Conservation (phyloP, 2,888 invertebrate genomes). For the Belgica antarctica region DNA sequence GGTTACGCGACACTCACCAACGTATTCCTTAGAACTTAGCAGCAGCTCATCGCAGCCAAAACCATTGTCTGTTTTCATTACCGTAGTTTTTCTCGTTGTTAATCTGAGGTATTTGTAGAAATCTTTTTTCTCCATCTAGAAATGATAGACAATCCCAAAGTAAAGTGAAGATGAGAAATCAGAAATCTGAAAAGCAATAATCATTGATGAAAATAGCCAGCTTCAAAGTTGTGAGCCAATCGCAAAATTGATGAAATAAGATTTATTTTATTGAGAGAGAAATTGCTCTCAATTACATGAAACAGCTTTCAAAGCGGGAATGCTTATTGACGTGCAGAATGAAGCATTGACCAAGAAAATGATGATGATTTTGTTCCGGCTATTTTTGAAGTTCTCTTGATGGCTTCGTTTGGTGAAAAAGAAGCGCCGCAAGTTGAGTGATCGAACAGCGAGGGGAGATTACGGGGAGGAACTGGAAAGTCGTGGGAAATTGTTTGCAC, state of each 20-base stretch:
- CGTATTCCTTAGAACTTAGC: slow-evolving; percentile 36
- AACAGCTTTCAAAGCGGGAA: too few species aligned
- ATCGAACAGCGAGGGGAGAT: too few species aligned
- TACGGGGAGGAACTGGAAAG: too few species aligned
- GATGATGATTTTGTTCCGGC: too few species aligned
- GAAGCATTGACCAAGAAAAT: too few species aligned
- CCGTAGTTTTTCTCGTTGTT: slow-evolving; percentile 4
- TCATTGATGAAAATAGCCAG: background rate
- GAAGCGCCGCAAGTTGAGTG: too few species aligned
- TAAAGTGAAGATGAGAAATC: slow-evolving; percentile 3
- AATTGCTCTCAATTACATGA: slow-evolving; percentile 1
- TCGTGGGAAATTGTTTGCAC: too few species aligned
- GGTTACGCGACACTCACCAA: slow-evolving; percentile 33
- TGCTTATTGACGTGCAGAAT: too few species aligned
- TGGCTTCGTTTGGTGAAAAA: too few species aligned
- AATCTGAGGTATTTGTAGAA: slow-evolving; percentile 11
- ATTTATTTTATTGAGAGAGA: slow-evolving; percentile 1
- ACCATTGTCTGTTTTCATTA: background rate
- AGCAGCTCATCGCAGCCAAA: slow-evolving; percentile 21
- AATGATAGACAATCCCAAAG: slow-evolving; percentile 24
- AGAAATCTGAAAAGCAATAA: slow-evolving; percentile 20
- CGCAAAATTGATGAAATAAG: too few species aligned
- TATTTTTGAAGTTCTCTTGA: too few species aligned
- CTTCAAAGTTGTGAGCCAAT: too few species aligned
- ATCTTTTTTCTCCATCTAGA: background rate